Evolutionary conservation across 2,113 vertebrate genomes (phyloP).

Genomic region (Sinosuthora webbiana): DNA sequence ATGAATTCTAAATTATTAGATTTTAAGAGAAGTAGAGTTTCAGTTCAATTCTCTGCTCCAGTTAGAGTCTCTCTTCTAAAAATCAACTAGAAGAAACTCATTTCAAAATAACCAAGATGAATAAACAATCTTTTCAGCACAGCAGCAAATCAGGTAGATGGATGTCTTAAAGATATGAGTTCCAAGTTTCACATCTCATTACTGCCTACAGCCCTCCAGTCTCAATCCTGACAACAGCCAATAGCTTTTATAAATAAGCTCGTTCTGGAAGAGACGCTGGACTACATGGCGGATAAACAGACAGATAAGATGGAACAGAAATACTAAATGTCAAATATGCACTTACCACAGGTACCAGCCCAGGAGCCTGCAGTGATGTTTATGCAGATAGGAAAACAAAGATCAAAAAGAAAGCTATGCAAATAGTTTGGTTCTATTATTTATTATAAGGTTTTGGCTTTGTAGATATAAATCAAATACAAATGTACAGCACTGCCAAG

Average conservation of each 20-base stretch:
- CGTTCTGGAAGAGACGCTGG: background rate
- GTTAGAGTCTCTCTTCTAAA: background rate
- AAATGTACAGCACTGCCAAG: background rate
- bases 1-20: background rate
- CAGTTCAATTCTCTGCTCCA: background rate
- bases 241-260: background rate
- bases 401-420: constrained; percentile 13
- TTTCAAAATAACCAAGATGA: background rate
- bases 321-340: background rate
- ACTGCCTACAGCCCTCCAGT: background rate
- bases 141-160: background rate
- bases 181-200: background rate
- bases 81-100: background rate
- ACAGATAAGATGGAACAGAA: background rate
- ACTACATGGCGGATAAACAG: background rate
- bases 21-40: background rate
- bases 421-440: constrained; percentile 8
- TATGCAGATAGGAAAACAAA: background rate
- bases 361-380: background rate
- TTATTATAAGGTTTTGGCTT: background rate
- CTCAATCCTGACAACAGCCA: background rate
- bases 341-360: background rate
- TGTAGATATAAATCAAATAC: constrained; percentile 41
- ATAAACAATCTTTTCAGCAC: background rate
- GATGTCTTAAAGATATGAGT: background rate